Evolutionary conservation across 92 coral and sea anemone species (phyloP).

Genomic region (Galaxea fascicularis): DNA sequence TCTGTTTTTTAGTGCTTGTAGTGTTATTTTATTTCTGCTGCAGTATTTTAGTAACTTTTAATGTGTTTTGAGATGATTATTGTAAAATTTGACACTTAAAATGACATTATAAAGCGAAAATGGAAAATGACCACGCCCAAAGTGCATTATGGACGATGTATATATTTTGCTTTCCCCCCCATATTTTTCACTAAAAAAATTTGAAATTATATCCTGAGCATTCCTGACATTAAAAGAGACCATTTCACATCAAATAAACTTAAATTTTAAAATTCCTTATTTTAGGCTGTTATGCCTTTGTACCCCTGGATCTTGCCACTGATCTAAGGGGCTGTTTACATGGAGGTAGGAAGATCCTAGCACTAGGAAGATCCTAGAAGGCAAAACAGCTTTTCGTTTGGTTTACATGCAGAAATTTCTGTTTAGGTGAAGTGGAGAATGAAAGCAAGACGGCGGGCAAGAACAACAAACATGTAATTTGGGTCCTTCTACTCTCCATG

Average conservation of each 20-base stretch:
- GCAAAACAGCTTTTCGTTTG: no score
- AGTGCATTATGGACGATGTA: neutral
- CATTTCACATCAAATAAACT: neutral
- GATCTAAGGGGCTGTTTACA: no score
- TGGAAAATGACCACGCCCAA: neutral
- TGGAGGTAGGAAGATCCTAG: no score
- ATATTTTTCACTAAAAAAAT: neutral
- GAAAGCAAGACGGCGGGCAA: no score
- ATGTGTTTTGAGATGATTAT: slow-evolving; percentile 5
- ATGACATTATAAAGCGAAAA: neutral
- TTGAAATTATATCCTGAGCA: slow-evolving; percentile 1
- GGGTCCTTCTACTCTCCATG: no score
- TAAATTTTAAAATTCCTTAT: neutral
- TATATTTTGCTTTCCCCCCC: neutral
- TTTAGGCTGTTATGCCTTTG: slow-evolving; percentile 1
- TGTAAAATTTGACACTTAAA: neutral
- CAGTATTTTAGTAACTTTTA: slow-evolving; percentile 18
- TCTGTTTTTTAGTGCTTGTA: slow-evolving; percentile 11
- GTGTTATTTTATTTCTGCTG: slow-evolving; percentile 36
- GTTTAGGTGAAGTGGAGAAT: no score
- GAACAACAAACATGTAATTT: no score
- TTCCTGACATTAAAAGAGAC: neutral
- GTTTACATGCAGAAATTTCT: no score
- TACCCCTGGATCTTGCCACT: slow-evolving; percentile 7
- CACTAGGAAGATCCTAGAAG: no score